Conservation (phyloP, 2,888 invertebrate species). For the Ophraella communa region DNA sequence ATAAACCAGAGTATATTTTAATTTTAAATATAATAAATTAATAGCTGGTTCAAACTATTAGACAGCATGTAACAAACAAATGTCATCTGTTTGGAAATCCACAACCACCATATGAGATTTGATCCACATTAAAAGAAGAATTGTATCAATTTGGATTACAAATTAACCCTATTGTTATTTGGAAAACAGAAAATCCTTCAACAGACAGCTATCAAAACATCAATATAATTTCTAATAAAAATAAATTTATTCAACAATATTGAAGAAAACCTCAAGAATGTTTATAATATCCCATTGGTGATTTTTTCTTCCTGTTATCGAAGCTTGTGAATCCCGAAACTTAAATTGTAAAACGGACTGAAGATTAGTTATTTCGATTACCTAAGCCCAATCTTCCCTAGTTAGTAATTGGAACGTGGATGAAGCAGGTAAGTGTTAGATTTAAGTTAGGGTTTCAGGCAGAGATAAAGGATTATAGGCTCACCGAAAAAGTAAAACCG, state of each 20-base stretch:
- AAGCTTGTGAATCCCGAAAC: background rate
- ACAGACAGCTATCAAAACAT: background rate
- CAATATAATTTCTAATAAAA: background rate
- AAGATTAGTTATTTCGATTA: constrained; percentile 36
- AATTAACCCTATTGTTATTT: background rate
- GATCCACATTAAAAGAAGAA: background rate
- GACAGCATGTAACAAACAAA: background rate
- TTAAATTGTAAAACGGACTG: background rate
- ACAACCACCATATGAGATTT: background rate
- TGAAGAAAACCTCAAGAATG: background rate
- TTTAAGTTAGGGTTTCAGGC: background rate
- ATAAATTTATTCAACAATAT: background rate
- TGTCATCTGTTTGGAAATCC: background rate
- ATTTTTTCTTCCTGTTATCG: background rate
- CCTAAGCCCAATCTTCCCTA: constrained; percentile 60
- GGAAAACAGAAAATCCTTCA: background rate
- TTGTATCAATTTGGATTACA: background rate
- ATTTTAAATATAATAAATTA: background rate
- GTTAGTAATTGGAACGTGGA: constrained; percentile 44
- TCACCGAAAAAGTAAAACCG: no score
- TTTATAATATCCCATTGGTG: background rate
- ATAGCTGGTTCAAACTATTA: background rate
- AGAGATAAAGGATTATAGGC: no score
- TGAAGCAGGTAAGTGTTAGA: constrained; percentile 45
- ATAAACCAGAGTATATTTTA: background rate